Evolutionary conservation across 2,113 vertebrate species (phyloP).

Genomic region (Carassius gibelio): DNA sequence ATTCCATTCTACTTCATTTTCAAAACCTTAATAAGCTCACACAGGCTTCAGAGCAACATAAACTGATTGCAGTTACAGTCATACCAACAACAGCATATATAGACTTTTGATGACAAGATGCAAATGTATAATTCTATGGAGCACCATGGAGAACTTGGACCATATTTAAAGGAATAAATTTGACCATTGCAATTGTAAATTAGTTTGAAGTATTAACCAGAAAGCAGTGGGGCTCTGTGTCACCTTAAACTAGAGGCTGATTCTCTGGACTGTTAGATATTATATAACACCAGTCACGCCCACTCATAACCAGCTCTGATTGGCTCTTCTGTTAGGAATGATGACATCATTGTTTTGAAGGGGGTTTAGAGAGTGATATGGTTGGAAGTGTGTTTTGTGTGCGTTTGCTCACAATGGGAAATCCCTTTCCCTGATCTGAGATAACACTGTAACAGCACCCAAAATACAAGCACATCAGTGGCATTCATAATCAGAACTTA

Average conservation of each 20-base stretch:
- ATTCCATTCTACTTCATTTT: too few relatives aligned
- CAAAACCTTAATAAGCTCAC: too few relatives aligned
- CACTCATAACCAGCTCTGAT: background rate
- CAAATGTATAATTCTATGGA: constrained; percentile 21
- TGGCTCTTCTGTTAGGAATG: constrained; percentile 29
- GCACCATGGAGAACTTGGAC: background rate
- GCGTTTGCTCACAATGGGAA: constrained; percentile 44
- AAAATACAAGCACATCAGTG: constrained; percentile 4
- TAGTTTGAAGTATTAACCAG: background rate
- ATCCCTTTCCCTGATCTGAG: constrained; percentile 55
- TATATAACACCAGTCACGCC: constrained; percentile 13
- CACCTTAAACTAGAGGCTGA: background rate
- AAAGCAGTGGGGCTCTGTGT: background rate
- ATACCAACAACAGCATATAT: background rate
- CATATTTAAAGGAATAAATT: background rate
- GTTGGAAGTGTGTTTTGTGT: constrained; percentile 16
- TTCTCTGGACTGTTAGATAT: background rate
- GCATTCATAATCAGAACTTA: background rate
- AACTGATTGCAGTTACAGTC: too few relatives aligned
- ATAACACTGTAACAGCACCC: constrained; percentile 41
- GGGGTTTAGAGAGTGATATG: constrained; percentile 14
- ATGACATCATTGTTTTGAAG: constrained; percentile 36
- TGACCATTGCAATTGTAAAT: background rate
- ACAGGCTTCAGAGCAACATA: too few relatives aligned
- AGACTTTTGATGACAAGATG: background rate